Evolutionary conservation across 2,113 vertebrate genomes (phyloP).

Genomic region (Oxygymnocypris stewartii): DNA sequence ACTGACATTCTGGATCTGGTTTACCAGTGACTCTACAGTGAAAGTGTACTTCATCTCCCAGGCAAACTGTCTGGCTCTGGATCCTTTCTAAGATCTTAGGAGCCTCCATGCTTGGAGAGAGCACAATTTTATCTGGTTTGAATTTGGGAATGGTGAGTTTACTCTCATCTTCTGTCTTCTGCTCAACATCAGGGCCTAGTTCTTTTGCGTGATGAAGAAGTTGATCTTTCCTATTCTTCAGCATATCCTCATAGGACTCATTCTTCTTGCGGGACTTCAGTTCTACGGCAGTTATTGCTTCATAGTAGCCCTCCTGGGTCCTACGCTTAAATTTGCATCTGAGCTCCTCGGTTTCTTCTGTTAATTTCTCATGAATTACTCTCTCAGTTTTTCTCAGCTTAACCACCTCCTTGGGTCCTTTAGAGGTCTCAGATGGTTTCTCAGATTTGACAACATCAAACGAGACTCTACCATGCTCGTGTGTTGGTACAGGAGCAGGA

Average conservation of each 20-base stretch:
- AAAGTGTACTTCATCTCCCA: conserved; percentile 87
- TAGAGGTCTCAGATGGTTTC: conserved; percentile 75
- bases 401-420: conserved; percentile 84
- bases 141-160: conserved; percentile 84
- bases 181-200: conserved; percentile 86
- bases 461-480: conserved; percentile 82
- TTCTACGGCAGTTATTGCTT: conserved; percentile 96
- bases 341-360: conserved; percentile 93
- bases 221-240: conserved; percentile 94
- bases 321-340: conserved; percentile 96
- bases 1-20: conserved; percentile 95
- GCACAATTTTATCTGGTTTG: conserved; percentile 87
- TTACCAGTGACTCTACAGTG: conserved; percentile 87
- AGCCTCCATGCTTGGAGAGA: conserved; percentile 94
- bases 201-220: conserved; percentile 91
- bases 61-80: conserved; percentile 89
- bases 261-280: conserved; percentile 94
- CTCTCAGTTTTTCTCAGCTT: conserved; percentile 90
- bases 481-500: conserved; percentile 58
- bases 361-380: conserved; percentile 85
- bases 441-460: conserved; percentile 92
- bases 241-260: conserved; percentile 91
- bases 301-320: conserved; percentile 96
- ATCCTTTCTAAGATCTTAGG: conserved; percentile 95
- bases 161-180: conserved; percentile 80